These are phyloP conservation scores for Amyelois transitella DNA, from an alignment of 1,140 invertebrate species.

Conservation along the genomic window DNA sequence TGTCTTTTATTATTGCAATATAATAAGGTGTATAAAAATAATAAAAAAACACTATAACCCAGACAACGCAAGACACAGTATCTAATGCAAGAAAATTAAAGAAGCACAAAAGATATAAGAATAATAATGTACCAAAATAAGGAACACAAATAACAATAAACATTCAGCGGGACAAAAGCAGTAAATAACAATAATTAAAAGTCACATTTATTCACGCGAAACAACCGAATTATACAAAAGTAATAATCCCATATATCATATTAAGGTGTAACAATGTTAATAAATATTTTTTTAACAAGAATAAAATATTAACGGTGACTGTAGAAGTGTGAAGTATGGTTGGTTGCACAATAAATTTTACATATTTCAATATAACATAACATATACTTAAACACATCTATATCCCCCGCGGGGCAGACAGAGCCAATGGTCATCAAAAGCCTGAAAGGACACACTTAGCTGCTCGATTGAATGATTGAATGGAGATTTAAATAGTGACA, in stretches of 20 bases:
- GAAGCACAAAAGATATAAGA: not conserved
- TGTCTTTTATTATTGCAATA: too few relatives aligned
- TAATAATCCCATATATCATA: slow-evolving; percentile 44
- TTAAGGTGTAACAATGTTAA: slow-evolving; percentile 26
- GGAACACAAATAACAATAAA: slow-evolving; percentile 2
- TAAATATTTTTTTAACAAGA: slow-evolving; percentile 24
- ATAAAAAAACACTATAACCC: too few relatives aligned
- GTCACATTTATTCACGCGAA: slow-evolving; percentile 33
- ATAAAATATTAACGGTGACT: slow-evolving; percentile 17
- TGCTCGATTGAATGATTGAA: too few relatives aligned
- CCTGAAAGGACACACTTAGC: too few relatives aligned
- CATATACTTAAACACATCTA: too few relatives aligned
- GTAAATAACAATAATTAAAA: slow-evolving; percentile 45
- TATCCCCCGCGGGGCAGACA: too few relatives aligned
- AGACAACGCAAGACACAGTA: not conserved
- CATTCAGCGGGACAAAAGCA: slow-evolving; percentile 37
- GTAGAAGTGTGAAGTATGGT: not conserved
- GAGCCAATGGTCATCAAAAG: too few relatives aligned
- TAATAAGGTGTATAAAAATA: too few relatives aligned
- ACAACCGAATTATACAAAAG: slow-evolving; percentile 36
- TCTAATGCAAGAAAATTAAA: not conserved
- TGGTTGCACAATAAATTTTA: slow-evolving; percentile 27
- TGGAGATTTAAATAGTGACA: too few relatives aligned
- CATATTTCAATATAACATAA: too few relatives aligned
- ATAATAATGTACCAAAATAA: not conserved